These are phyloP conservation scores for Eupithecia dodoneata DNA, from an alignment of 2,888 invertebrate genomes.

Conservation along the genomic window DNA sequence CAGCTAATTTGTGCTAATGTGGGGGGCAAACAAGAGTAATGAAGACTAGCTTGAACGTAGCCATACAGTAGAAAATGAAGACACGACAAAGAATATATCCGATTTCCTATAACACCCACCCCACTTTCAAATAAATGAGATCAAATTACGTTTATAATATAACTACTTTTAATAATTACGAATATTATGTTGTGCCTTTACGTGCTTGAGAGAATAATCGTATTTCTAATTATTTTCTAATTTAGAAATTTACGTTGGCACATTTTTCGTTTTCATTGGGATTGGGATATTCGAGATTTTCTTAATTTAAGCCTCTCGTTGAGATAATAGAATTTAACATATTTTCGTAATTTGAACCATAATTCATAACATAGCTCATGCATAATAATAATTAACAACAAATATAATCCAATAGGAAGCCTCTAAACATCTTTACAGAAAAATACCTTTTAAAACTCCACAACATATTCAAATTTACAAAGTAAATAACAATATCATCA, in stretches of 20 bases:
- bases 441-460: not conserved
- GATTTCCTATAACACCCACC: not conserved
- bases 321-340: not conserved
- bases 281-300: constrained; percentile 25
- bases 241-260: constrained; percentile 37
- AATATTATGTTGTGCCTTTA: constrained; percentile 23
- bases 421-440: not conserved
- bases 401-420: constrained; percentile 2
- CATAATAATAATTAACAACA: not conserved
- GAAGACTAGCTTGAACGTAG: not conserved
- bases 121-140: constrained; percentile 17
- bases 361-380: not conserved
- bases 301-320: constrained; percentile 10
- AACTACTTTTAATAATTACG: constrained; percentile 12
- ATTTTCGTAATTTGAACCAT: not conserved
- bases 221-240: constrained; percentile 30
- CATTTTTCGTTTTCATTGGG: constrained; percentile 29
- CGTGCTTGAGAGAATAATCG: constrained; percentile 20
- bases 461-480: not conserved
- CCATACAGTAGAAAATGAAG: not conserved
- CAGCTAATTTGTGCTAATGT: not conserved
- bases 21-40: not conserved
- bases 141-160: not conserved
- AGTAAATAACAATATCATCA: not conserved
- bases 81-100: not conserved